Conservation (phyloP, 2,797 vertebrate species). For the Erpetoichthys calabaricus region DNA sequence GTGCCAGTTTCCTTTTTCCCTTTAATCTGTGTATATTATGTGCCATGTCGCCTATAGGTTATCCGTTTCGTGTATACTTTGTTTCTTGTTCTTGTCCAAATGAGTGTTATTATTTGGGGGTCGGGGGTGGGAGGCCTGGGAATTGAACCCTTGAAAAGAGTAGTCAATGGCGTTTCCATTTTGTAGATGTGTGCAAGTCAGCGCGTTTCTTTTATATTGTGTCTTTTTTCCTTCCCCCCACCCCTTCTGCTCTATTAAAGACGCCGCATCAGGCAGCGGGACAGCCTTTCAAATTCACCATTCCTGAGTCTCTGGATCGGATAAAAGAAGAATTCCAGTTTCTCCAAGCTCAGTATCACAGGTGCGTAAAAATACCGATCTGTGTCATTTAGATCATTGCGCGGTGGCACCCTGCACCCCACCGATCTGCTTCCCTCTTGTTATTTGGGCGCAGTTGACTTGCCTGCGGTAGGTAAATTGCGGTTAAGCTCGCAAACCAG, state of each 20-base stretch:
- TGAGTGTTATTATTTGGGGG: no score
- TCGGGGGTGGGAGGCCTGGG: no score
- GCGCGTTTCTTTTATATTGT: background rate
- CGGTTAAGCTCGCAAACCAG: slow-evolving; percentile 47
- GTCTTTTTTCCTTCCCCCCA: background rate
- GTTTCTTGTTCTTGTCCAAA: no score
- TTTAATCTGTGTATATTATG: no score
- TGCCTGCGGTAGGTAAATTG: slow-evolving; percentile 42
- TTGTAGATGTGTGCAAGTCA: slow-evolving; percentile 8
- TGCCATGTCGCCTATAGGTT: no score
- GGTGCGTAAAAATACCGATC: slow-evolving; percentile 38
- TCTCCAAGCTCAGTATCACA: slow-evolving; percentile 89
- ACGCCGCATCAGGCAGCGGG: slow-evolving; percentile 83
- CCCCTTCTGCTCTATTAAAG: slow-evolving; percentile 26
- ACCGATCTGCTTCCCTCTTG: background rate
- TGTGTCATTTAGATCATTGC: no score
- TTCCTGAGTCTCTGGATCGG: slow-evolving; percentile 83
- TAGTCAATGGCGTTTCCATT: background rate
- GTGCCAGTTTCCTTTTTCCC: no score
- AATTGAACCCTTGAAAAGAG: no score
- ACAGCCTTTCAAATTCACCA: slow-evolving; percentile 90
- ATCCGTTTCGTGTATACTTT: no score
- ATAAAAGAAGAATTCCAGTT: slow-evolving; percentile 96
- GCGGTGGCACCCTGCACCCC: no score
- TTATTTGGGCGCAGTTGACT: slow-evolving; percentile 10